phyloP scores from a whole-genome alignment of 2,797 vertebrate species.

The Cetoscarus ocellatus region DNA sequence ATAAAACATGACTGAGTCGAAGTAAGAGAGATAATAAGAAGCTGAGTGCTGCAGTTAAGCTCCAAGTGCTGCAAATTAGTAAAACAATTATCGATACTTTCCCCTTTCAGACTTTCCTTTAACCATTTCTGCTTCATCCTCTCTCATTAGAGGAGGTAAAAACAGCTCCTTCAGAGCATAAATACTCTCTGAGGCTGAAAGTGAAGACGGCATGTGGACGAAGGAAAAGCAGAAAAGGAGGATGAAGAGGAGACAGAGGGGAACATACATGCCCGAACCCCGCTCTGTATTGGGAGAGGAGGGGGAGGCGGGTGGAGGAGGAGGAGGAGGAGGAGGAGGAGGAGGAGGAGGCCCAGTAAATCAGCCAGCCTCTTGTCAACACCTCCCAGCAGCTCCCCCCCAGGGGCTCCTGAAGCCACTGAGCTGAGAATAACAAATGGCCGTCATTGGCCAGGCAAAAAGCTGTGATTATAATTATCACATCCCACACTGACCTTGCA shows the following conservation, averaged over 20 bases:
- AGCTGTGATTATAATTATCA: constrained; percentile 99
- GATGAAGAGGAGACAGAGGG: constrained; percentile 27
- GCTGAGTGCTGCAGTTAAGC: too few relatives aligned
- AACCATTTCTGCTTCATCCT: background rate
- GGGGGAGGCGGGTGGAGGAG: constrained; percentile 45
- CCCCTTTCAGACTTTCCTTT: background rate
- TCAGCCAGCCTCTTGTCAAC: constrained; percentile 98
- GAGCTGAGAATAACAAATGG: constrained; percentile 99
- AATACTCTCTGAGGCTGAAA: background rate
- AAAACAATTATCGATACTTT: background rate
- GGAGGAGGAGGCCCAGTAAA: constrained; percentile 91
- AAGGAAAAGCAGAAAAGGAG: constrained; percentile 16
- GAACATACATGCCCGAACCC: constrained; percentile 34
- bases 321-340: constrained; percentile 68
- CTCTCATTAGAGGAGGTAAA: background rate
- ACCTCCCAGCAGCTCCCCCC: constrained; percentile 81
- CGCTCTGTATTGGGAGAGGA: constrained; percentile 35
- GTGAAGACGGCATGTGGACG: constrained; percentile 15
- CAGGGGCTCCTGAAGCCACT: constrained; percentile 92
- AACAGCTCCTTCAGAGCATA: background rate
- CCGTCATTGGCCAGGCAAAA: constrained; percentile 99
- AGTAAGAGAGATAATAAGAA: too few relatives aligned
- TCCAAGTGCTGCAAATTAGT: background rate
- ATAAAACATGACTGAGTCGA: too few relatives aligned
- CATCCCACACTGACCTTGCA: constrained; percentile 99